Evolutionary conservation across 2,888 invertebrate genomes (phyloP).

Genomic region (Carpatolechia fugitivella): DNA sequence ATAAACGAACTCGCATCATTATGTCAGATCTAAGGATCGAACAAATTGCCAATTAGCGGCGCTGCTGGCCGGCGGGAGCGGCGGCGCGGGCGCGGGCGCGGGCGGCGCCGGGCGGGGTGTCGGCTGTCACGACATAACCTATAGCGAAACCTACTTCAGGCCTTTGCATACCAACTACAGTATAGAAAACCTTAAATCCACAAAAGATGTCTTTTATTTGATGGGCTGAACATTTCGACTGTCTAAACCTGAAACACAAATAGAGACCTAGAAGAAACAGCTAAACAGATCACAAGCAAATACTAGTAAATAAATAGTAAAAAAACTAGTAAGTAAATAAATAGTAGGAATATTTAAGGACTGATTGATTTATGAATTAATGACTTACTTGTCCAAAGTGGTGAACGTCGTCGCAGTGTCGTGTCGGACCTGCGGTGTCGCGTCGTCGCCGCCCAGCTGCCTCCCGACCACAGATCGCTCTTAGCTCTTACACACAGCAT

Average conservation of each 20-base stretch:
- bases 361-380: too few relatives aligned
- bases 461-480: conserved; percentile 32
- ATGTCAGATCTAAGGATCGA: conserved; percentile 77
- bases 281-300: too few relatives aligned
- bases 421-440: not conserved
- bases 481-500: conserved; percentile 46
- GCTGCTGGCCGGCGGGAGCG: conserved; percentile 38
- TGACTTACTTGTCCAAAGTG: too few relatives aligned
- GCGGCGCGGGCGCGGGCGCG: conserved; percentile 43
- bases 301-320: too few relatives aligned
- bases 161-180: not conserved
- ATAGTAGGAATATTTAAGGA: too few relatives aligned
- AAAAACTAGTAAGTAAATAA: too few relatives aligned
- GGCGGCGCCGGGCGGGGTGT: conserved; percentile 34
- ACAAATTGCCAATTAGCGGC: conserved; percentile 78
- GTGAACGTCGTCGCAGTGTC: not conserved
- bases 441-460: conserved; percentile 18
- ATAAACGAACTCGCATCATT: conserved; percentile 78
- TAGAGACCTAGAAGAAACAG: too few relatives aligned
- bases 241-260: too few relatives aligned
- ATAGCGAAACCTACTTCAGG: not conserved
- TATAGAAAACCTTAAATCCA: too few relatives aligned
- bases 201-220: too few relatives aligned
- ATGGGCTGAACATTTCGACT: too few relatives aligned
- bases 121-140: not conserved